These are phyloP conservation scores for Alectoris magna DNA, from an alignment of 2,797 vertebrate species.

Conservation along the genomic window DNA sequence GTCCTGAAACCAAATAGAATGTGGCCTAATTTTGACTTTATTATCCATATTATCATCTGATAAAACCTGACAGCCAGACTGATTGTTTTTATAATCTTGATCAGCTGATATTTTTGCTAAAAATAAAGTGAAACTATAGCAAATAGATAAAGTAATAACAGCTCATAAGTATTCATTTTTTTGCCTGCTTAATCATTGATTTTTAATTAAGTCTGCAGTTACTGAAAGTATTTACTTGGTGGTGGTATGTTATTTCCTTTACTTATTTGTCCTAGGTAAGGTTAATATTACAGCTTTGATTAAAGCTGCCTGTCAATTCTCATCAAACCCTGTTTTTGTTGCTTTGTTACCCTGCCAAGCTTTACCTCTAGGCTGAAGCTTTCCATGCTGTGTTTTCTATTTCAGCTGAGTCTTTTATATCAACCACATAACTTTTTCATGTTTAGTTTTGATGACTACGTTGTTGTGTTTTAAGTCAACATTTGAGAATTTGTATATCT, in stretches of 20 bases:
- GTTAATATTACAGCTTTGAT: not conserved
- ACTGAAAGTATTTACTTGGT: conserved; percentile 33
- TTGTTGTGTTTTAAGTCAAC: not conserved
- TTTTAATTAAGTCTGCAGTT: conserved; percentile 51
- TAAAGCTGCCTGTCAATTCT: conserved; percentile 28
- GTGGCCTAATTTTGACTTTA: conserved; percentile 55
- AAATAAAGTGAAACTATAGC: conserved; percentile 21
- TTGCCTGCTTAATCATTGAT: conserved; percentile 19
- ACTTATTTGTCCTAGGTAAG: not conserved
- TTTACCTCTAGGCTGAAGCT: not conserved
- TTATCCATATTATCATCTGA: conserved; percentile 44
- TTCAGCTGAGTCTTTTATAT: not conserved
- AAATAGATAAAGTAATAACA: conserved; percentile 30
- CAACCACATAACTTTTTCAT: not conserved
- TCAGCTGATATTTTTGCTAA: conserved; percentile 57
- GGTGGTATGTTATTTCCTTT: conserved; percentile 15
- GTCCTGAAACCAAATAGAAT: conserved; percentile 47
- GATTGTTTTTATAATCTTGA: conserved; percentile 33
- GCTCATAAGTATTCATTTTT: conserved; percentile 39
- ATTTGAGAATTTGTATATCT: not conserved
- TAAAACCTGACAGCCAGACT: conserved; percentile 42
- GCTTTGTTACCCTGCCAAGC: conserved; percentile 10
- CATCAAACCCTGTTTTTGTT: conserved; percentile 31
- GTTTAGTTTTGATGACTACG: not conserved
- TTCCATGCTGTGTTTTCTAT: not conserved